A percentile compares a stretch with the other conserved stretches of the same genome.
Conservation (phyloP, 1,140 invertebrate genomes). For the Chironomus striatipennis region DNA sequence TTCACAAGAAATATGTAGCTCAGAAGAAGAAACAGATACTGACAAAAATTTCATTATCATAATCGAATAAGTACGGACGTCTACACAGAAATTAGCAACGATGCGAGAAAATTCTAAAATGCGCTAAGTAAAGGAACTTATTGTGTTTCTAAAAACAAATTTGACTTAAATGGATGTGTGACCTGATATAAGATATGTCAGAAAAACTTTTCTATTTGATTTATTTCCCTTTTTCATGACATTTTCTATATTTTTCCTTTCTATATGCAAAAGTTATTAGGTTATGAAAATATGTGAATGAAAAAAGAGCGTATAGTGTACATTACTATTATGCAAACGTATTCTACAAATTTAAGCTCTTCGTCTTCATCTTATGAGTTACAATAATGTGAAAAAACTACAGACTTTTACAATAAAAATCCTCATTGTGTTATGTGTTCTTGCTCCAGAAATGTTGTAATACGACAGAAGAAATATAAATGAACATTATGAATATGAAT, state of each 20-base stretch:
- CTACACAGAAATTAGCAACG: neutral
- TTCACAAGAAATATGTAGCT: too few species aligned
- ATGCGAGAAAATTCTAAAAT: neutral
- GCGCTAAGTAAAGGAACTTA: neutral
- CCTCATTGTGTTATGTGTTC: too few species aligned
- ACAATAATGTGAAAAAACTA: neutral
- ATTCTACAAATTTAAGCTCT: neutral
- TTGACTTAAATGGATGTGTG: slow-evolving; percentile 13
- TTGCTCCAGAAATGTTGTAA: too few species aligned
- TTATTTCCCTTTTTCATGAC: neutral
- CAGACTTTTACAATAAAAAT: too few species aligned
- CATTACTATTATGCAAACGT: slow-evolving; percentile 2
- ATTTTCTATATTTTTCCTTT: too few species aligned
- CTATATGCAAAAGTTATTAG: too few species aligned
- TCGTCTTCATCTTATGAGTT: neutral
- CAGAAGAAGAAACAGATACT: too few species aligned
- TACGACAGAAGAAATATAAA: too few species aligned
- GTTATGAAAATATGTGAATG: neutral
- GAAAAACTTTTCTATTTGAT: neutral
- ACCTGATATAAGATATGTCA: slow-evolving; percentile 9
- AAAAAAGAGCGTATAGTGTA: neutral
- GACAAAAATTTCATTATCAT: neutral
- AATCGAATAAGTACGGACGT: neutral
- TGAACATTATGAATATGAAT: too few species aligned
- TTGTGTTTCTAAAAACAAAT: neutral